A percentile compares a stretch with the other conserved stretches of the same genome.
Conservation (phyloP, 1,140 invertebrate species). For the Polyergus mexicanus region DNA sequence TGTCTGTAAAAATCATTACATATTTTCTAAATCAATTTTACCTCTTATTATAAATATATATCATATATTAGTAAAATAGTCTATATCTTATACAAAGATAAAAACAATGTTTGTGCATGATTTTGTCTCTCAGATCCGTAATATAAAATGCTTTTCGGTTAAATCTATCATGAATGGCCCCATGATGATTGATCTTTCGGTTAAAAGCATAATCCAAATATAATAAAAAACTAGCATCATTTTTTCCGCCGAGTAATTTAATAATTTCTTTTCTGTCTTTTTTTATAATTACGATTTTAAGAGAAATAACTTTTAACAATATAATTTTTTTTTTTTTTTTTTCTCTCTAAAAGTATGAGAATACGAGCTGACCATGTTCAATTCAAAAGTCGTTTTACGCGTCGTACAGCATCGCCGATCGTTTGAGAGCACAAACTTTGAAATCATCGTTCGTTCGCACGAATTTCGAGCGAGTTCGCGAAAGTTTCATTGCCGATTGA, state of each 20-base stretch:
- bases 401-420: constrained; percentile 15
- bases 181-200: not conserved
- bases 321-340: not conserved
- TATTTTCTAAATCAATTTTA: not conserved
- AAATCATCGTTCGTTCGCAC: constrained; percentile 54
- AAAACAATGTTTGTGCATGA: not conserved
- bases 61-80: too few relatives aligned
- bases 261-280: not conserved
- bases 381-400: constrained; percentile 44
- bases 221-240: not conserved
- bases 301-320: constrained; percentile 14
- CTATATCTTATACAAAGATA: not conserved
- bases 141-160: not conserved
- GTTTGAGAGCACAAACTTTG: constrained; percentile 48
- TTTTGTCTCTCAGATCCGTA: not conserved
- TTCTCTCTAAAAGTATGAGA: not conserved
- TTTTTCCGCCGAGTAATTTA: not conserved
- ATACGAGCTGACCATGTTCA: constrained; percentile 33
- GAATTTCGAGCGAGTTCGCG: constrained; percentile 39
- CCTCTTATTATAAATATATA: not conserved
- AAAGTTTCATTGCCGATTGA: constrained; percentile 51
- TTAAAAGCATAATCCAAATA: not conserved
- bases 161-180: not conserved
- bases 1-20: not conserved
- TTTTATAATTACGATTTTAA: constrained; percentile 3